Base-by-base conservation (phyloP, 1,140 invertebrate species). In the Zaprionus capensis region DNA sequence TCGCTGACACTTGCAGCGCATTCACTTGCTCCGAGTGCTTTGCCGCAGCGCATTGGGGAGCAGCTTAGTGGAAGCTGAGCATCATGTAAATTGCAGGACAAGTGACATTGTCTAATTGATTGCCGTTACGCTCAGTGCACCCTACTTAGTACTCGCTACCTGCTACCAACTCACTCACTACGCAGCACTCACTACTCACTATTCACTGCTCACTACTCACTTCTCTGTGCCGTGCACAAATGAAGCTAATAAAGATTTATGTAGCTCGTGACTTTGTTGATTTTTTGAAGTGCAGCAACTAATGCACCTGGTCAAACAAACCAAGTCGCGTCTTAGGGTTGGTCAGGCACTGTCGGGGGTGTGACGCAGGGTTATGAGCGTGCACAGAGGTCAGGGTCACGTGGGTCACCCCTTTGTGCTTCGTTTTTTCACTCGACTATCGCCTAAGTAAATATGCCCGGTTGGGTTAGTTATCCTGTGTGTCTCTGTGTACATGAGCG, bases 181-280 rank as follows among this genome's bases (percentile, higher is more conserved):
- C 15, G 38, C 15, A n/a, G 38, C 15, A 41, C 38, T n/a, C 15
- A n/a, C 14, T 41, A 41, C 46, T 51, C 46, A 22, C 20, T 51
- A 24, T 6, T 51, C 46, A 51, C 46, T 51, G 3, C 11, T 51
- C 46, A 51, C 20, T 24, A 51, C 4, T 12, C 46, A 51, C 41
- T 44, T 7, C 41, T n/a, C 41, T 14, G 36, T 38, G 14, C 14
- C 41, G 26, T 41, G 20, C 28, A 53, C 51, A 68, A 67, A 80
- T 74, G 71, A 64, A 74, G 84, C 74, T 90, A 85, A 90, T 90
- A 85, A 82, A 80, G 85, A 81, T 88, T 90, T 81, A 68, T 88
- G 49, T 68, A 62, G 41, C 63, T 62, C 61, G 51, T 26, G 72
- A 76, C 65, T 83, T 84, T 74, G 68, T 82, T 74, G 75, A 72